Evolutionary conservation across 1,140 invertebrate species (phyloP), one percentile per base, ranked within the genome.

Genomic region (Trichonephila inaurata): DNA sequence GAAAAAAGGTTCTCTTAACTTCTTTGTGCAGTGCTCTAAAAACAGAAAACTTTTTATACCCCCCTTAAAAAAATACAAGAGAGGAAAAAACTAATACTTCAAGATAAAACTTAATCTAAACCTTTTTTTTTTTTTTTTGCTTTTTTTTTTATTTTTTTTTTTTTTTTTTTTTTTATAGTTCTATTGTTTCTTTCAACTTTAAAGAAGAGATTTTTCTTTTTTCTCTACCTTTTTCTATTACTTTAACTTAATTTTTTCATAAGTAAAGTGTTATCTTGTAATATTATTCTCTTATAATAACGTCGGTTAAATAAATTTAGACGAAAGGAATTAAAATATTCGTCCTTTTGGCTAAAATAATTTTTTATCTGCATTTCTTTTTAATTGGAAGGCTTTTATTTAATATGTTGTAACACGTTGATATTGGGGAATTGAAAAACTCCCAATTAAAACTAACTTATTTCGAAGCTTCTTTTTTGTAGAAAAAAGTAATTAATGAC

Each of bases 341-440:
- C 51, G 24, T 69, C n/a, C 66, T 69, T 66, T 69, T 51, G 7
- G 51, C 51, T 12, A 24, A 62, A 69, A 8, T n/a, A 69, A 69
- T 69, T 24, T 69, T 66, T 69, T 69, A n/a, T 12, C n/a, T 69
- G 24, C 21, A 3, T 5, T 24, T 69, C 66, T 24, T 69, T 69
- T 24, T 14, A 69, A 24, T 24, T 24, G 66, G n/a, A 24, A 69
- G n/a, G n/a, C 21, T 24, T 21, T 69, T 69, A 24, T 24, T 69
- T 69, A 69, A 69, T 69, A 69, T 24, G n/a, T 69, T 69, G 66
- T 69, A 69, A 69, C 66, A 69, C 66, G n/a, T 69, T 69, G n/a
- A 69, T 21, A 28, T 10, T 69, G 6, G 66, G 24, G 66, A 24
- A 69, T 69, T 69, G 66, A 69, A 69, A 69, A 66, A 66, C 19